Evolutionary conservation across 2,113 vertebrate species (phyloP), one percentile per base, ranked within the genome.

Genomic region (Petrocephalus microphthalmus): DNA sequence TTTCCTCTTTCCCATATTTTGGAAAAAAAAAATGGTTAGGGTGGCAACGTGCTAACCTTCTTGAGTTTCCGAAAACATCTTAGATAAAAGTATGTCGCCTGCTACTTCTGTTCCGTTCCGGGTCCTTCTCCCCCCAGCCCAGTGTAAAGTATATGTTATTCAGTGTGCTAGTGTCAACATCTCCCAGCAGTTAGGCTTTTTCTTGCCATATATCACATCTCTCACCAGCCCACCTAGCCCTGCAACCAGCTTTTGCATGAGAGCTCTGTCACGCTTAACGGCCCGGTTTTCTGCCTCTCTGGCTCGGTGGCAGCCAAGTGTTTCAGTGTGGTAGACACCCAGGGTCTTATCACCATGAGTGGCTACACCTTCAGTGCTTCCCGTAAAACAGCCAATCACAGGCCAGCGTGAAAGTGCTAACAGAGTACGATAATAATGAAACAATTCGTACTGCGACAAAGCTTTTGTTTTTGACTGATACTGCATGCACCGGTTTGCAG

Each of bases 51-150:
- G 81, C 37, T 54, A 54, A 25, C 7, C 52, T 54, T 37, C 84
- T 85, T 51, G 13, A 37, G 51, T 85, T 85, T 85, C 51, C 52
- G 6, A 78, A 83, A 83, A 45, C 81, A 83, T 88, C 89, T 89
- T 92, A 87, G 89, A 93, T 93, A 90, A 87, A 84, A 67, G 87
- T 7, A 1, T n/a, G 6, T 85, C 15, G 5, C 83, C 49, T 8
- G 29, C 52, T n/a, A 83, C 81, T 47, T 83, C 45, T n/a, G 6
- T 10, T 54, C 51, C 29, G 54, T 51, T 85, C 52, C 5, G 84
- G 52, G 4, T 54, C 51, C 10, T 54, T 85, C 25, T 51, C 29
- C 25, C 20, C 29, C 83, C 29, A 19, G 11, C 81, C 45, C 51
- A 15, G n/a, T 17, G 84, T 53, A 20, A 53, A 85, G 52, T 37